These are phyloP conservation scores for Hoplostethus mediterraneus DNA, from an alignment of 2,797 vertebrate species.

Conservation along the genomic window DNA sequence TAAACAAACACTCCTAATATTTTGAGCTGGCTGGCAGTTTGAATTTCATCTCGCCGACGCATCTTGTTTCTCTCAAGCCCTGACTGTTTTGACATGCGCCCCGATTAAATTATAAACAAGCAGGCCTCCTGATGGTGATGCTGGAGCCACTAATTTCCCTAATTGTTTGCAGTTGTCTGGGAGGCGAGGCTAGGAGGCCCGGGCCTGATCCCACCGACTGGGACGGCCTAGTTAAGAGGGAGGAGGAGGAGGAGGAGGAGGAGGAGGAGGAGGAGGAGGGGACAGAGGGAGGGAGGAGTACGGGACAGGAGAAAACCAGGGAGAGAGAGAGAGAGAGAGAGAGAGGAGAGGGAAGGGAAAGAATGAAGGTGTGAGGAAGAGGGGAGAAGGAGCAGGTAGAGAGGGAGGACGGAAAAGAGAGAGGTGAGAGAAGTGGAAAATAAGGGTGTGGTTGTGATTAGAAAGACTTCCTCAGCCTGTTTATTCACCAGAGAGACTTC, in stretches of 20 bases:
- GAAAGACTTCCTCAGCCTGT: slow-evolving; percentile 94
- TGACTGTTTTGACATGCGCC: slow-evolving; percentile 99
- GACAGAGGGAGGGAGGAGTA: slow-evolving; percentile 40
- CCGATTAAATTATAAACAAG: slow-evolving; percentile 99
- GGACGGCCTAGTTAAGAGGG: slow-evolving; percentile 57
- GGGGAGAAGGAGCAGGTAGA: slow-evolving; percentile 31
- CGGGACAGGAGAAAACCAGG: slow-evolving; percentile 15
- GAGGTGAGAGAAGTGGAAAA: slow-evolving; percentile 21
- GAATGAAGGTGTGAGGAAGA: slow-evolving; percentile 10
- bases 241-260: slow-evolving; percentile 16
- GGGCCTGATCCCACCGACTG: slow-evolving; percentile 72
- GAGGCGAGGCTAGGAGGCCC: slow-evolving; percentile 89
- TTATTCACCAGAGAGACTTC: slow-evolving; percentile 94
- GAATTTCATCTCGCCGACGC: slow-evolving; percentile 99
- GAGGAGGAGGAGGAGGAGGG: slow-evolving; percentile 19
- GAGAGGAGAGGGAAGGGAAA: slow-evolving; percentile 19
- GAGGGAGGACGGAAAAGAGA: slow-evolving; percentile 52
- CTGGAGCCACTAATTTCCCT: slow-evolving; percentile 99
- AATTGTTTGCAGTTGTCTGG: slow-evolving; percentile 99
- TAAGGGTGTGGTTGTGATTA: slow-evolving; percentile 83
- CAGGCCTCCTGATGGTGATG: slow-evolving; percentile 99
- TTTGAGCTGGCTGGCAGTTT: slow-evolving; percentile 99
- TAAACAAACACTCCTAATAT: slow-evolving; percentile 99
- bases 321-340: slow-evolving; percentile 17
- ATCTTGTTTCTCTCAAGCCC: slow-evolving; percentile 99